Conservation (phyloP, 2,797 vertebrate species). For the Meriones psammophilus region DNA sequence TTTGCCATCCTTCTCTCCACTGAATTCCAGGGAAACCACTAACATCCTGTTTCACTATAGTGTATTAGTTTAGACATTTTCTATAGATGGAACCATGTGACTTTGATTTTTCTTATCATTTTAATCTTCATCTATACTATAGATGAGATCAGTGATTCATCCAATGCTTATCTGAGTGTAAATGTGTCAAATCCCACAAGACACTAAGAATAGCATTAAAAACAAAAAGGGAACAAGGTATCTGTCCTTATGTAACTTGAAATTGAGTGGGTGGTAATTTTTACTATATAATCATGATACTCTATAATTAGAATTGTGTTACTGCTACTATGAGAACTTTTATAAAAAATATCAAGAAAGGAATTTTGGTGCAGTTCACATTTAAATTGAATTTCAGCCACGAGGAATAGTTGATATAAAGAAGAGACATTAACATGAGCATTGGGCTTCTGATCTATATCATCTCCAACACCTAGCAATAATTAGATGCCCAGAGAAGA, state of each 20-base stretch:
- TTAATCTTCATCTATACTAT: neutral
- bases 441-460: neutral
- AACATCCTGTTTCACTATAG: neutral
- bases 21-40: neutral
- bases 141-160: neutral
- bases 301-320: neutral
- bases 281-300: neutral
- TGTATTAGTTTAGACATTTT: neutral
- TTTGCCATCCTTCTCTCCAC: neutral
- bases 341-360: neutral
- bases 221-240: neutral
- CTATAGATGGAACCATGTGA: neutral
- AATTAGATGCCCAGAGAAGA: neutral
- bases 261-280: neutral
- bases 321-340: neutral
- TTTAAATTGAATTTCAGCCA: neutral
- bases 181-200: neutral
- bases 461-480: neutral
- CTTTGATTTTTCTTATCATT: conserved; percentile 22
- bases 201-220: neutral
- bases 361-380: neutral
- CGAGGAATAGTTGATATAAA: neutral
- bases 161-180: neutral
- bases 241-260: neutral
- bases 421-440: neutral